Base-by-base conservation (phyloP, 2,797 vertebrate species). In the Pipistrellus pipistrellus region DNA sequence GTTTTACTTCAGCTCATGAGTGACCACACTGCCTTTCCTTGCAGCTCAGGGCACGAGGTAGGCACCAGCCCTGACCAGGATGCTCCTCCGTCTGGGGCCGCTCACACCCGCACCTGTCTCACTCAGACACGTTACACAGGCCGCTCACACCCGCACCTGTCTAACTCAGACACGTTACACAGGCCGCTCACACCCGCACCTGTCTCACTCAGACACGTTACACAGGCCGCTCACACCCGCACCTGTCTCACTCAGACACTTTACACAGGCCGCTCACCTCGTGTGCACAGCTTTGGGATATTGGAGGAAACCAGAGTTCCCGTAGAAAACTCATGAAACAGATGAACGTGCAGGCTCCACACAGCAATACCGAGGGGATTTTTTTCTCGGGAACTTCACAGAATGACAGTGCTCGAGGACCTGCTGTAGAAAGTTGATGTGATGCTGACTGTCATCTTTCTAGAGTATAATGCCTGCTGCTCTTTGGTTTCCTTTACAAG, bases 401-500 rank as follows among this genome's bases (percentile, higher is more conserved):
- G 27, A 46, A n/a, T 2, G 7, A 17, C 0, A 8, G 15, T 17
- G 1, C 13, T 32, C 13, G 6, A 7, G 20, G 81, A 25, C 21
- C 13, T 46, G 30, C 59, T 32, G 2, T 18, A 32, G 48, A 3
- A 8, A 3, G 53, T 27, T 51, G 18, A 30, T 48, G 12, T 20
- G 83, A 27, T 2, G 0, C 5, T 27, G 0, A 18, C 23, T 71
- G 62, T 77, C 21, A 0, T n/a, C 25, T 75, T 46, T 23, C 35
- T 64, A 0, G 77, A 85, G 57, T 78, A 68, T 96, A 57, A 96
- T 10, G 41, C 38, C 8, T 64, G 20, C 10, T 81, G 25, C 88
- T 85, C 64, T 95, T 62, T 93, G 90, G n/a, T 90, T 94, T 97
- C 81, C 59, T 66, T 77, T 81, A 15, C 30, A 98, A 99, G 99